Evolutionary conservation across 2,113 vertebrate genomes (phyloP).

Genomic region (Echinops telfairi): DNA sequence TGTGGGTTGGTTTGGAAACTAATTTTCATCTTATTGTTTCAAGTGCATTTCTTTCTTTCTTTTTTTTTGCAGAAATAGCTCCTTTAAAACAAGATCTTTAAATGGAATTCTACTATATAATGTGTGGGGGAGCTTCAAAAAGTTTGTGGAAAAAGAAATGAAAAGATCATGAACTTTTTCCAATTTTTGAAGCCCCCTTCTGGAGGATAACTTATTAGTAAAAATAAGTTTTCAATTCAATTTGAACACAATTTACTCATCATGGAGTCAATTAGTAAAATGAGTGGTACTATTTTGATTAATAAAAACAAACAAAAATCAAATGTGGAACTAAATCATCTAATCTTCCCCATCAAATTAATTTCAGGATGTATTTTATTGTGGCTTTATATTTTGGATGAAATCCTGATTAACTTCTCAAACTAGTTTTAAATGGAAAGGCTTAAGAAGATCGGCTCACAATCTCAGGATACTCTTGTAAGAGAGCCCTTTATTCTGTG

Average conservation of each 20-base stretch:
- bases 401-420: background rate
- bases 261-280: background rate
- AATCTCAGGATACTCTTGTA: background rate
- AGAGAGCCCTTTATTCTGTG: background rate
- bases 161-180: no score
- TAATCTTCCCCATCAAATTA: constrained; percentile 37
- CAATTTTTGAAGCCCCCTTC: no score
- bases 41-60: background rate
- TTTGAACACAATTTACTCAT: background rate
- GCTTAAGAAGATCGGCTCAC: background rate
- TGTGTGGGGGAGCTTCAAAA: background rate
- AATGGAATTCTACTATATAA: background rate
- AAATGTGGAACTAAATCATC: background rate
- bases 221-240: constrained; percentile 25
- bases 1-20: background rate
- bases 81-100: constrained; percentile 40
- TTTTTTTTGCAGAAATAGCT: constrained; percentile 30
- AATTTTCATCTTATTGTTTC: constrained; percentile 46
- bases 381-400: background rate
- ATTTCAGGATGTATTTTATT: constrained; percentile 40
- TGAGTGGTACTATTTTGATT: constrained; percentile 48
- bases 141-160: no score
- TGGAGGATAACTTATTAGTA: background rate
- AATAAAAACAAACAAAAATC: background rate
- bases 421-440: background rate